These are phyloP conservation scores for Aulostomus chinensis DNA, from an alignment of 2,797 vertebrate genomes.

Conservation along the genomic window DNA sequence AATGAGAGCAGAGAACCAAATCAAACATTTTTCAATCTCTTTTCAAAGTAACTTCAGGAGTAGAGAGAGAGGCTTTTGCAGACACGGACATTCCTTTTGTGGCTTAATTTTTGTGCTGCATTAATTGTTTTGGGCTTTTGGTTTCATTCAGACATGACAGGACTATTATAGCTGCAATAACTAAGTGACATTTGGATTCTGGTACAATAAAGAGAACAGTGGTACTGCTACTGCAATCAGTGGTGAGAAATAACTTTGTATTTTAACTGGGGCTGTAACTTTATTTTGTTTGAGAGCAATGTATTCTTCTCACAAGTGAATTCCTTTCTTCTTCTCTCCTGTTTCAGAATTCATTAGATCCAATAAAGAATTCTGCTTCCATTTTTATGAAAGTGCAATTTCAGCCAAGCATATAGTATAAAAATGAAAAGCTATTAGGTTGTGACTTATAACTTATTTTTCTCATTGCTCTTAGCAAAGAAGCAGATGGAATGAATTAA, in stretches of 20 bases:
- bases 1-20: no score
- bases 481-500: background rate
- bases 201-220: background rate
- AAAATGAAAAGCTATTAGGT: background rate
- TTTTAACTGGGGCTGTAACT: background rate
- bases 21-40: no score
- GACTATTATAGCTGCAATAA: background rate
- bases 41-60: no score
- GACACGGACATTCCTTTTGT: no score
- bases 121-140: no score
- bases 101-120: no score
- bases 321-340: background rate
- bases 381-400: background rate
- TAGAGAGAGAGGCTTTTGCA: no score
- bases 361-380: background rate
- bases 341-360: background rate
- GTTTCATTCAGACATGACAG: slow-evolving; percentile 2
- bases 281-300: background rate
- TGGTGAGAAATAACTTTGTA: background rate
- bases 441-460: slow-evolving; percentile 6
- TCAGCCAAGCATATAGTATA: slow-evolving; percentile 1
- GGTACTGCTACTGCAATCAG: no score
- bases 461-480: no score
- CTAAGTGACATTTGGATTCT: slow-evolving; percentile 16
- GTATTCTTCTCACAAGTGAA: background rate